Percentiles rank a stretch among this genome's conserved stretches.
Conservation (phyloP, 1,140 invertebrate genomes). For the Orius insidiosus region DNA sequence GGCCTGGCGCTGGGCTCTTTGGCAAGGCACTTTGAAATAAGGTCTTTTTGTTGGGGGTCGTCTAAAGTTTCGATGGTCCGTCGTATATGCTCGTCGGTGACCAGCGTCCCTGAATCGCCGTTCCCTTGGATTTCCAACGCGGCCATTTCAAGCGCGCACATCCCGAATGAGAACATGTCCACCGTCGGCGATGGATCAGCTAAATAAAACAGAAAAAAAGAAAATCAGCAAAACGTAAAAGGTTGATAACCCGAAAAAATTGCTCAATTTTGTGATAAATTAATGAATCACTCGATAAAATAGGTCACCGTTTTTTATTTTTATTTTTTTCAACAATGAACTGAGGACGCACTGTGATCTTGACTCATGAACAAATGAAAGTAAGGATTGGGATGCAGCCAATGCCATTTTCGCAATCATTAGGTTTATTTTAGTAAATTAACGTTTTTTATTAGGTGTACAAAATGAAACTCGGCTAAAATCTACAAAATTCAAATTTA, state of each 20-base stretch:
- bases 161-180: slow-evolving; percentile 98
- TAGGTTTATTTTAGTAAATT: no score
- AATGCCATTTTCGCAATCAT: no score
- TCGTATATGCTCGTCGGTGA: slow-evolving; percentile 76
- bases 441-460: no score
- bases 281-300: no score
- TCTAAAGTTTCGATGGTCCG: slow-evolving; percentile 78
- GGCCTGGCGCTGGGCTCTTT: slow-evolving; percentile 69
- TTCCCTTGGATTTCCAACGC: slow-evolving; percentile 90
- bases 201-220: slow-evolving; percentile 21
- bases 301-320: no score
- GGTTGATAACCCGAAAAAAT: neutral
- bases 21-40: slow-evolving; percentile 81
- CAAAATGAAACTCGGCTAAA: no score
- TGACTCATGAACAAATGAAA: neutral
- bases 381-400: neutral
- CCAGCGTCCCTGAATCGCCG: slow-evolving; percentile 64
- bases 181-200: slow-evolving; percentile 63
- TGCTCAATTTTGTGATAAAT: no score
- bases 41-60: slow-evolving; percentile 71
- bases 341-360: no score
- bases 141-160: slow-evolving; percentile 97
- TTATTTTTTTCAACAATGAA: no score
- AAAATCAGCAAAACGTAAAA: slow-evolving; percentile 12
- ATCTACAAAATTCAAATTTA: no score